Evolutionary conservation across 1,140 invertebrate genomes (phyloP).

Genomic region (Drosophila malerkotliana): DNA sequence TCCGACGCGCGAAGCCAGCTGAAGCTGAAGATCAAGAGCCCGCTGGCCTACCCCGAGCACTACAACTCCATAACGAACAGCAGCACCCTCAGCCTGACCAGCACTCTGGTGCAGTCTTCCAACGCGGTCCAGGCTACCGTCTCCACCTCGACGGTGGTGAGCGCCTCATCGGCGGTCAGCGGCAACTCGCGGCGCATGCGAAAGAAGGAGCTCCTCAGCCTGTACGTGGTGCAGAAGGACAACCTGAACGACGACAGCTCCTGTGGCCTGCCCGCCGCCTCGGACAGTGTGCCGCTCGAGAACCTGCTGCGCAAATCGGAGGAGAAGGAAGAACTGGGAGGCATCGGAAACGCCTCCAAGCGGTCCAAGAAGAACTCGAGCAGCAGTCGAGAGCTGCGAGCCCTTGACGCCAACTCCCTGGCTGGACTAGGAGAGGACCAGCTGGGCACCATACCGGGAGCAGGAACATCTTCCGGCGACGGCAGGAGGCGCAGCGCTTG

Average conservation of each 20-base stretch:
- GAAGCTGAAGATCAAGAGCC: conserved; percentile 96
- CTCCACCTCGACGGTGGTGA: conserved; percentile 56
- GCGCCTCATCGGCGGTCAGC: conserved; percentile 53
- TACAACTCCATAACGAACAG: conserved; percentile 62
- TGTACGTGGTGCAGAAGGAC: conserved; percentile 92
- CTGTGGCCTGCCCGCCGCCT: conserved; percentile 83
- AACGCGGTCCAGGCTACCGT: conserved; percentile 61
- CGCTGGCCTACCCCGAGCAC: conserved; percentile 85
- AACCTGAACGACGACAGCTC: conserved; percentile 91
- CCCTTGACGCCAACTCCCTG: conserved; percentile 63
- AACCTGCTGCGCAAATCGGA: conserved; percentile 66
- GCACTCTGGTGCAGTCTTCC: conserved; percentile 51
- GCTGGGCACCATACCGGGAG: conserved; percentile 36
- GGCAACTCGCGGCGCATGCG: conserved; percentile 91
- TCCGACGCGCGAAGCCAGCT: conserved; percentile 92
- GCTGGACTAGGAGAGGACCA: conserved; percentile 45
- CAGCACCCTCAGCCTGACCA: conserved; percentile 42
- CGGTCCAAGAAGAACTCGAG: conserved; percentile 79
- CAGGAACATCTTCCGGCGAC: conserved; percentile 58
- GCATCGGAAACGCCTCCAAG: conserved; percentile 86
- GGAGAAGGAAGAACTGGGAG: conserved; percentile 71
- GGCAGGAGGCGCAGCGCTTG: conserved; percentile 84
- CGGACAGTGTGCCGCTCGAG: conserved; percentile 55
- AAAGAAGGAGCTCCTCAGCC: conserved; percentile 93
- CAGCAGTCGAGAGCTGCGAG: conserved; percentile 85